Evolutionary conservation across 2,888 invertebrate genomes (phyloP).

Genomic region (Tetheella fluctuosa): DNA sequence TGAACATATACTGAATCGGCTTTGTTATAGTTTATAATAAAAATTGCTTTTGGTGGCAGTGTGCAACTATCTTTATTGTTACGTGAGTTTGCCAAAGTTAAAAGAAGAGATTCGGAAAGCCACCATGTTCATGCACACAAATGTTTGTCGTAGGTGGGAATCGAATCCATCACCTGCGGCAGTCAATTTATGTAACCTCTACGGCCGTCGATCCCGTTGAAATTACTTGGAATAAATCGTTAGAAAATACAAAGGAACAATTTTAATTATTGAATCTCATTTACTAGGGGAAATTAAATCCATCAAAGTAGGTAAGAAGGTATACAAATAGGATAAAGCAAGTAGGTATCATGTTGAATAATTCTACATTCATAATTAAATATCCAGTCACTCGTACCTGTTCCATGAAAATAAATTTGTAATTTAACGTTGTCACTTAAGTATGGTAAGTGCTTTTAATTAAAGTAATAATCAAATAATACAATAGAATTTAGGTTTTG

Average conservation of each 20-base stretch:
- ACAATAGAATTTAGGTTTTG: conserved; percentile 5
- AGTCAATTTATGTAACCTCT: too few species aligned
- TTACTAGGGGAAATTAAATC: neutral
- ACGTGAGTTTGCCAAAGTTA: neutral
- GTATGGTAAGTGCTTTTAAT: conserved; percentile 7
- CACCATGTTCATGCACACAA: too few species aligned
- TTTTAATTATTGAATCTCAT: neutral
- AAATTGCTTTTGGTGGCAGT: neutral
- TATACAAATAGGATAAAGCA: neutral
- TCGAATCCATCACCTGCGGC: too few species aligned
- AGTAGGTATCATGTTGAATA: neutral
- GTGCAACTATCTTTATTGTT: neutral
- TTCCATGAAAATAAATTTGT: conserved; percentile 3
- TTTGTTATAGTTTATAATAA: neutral
- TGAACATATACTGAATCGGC: conserved; percentile 6
- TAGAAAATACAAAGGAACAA: neutral
- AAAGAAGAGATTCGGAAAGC: neutral
- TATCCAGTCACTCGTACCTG: neutral
- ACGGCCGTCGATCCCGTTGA: too few species aligned
- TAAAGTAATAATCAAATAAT: conserved; percentile 11
- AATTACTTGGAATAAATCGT: too few species aligned
- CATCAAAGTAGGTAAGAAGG: neutral
- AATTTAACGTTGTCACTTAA: neutral
- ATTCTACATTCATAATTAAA: conserved; percentile 5
- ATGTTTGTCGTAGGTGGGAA: too few species aligned